Evolutionary conservation across 2,113 vertebrate species (phyloP).

Genomic region (Odontesthes bonariensis): DNA sequence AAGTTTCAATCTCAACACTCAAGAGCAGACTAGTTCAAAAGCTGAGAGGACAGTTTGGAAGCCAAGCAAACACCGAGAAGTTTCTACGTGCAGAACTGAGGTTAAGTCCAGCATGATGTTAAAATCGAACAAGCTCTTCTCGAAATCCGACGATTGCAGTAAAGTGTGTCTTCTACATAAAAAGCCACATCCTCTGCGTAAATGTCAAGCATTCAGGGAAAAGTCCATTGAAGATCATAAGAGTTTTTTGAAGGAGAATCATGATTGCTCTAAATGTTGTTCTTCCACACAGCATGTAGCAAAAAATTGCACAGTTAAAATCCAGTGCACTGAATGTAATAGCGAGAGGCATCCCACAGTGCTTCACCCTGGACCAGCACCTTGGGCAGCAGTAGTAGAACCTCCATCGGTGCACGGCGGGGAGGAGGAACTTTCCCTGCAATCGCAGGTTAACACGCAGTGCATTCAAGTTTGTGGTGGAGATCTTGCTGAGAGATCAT

Average conservation of each 20-base stretch:
- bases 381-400: background rate
- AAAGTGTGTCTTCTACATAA: background rate
- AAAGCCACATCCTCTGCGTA: background rate
- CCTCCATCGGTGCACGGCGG: background rate
- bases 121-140: too few relatives aligned
- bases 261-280: slow-evolving; percentile 25
- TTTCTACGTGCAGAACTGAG: background rate
- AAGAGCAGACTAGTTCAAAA: background rate
- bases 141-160: too few relatives aligned
- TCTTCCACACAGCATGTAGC: slow-evolving; percentile 7
- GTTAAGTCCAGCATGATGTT: fast-evolving
- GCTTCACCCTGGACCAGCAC: background rate
- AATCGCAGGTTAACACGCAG: background rate
- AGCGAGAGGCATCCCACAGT: background rate
- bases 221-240: background rate
- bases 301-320: background rate
- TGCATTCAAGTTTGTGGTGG: slow-evolving; percentile 41
- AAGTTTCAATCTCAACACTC: background rate
- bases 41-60: background rate
- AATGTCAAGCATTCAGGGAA: background rate
- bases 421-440: background rate
- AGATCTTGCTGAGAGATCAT: slow-evolving; percentile 6
- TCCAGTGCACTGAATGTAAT: background rate
- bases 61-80: background rate
- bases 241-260: background rate